Conservation (phyloP, 2,888 invertebrate species). For the Amblyteles armatorius region DNA sequence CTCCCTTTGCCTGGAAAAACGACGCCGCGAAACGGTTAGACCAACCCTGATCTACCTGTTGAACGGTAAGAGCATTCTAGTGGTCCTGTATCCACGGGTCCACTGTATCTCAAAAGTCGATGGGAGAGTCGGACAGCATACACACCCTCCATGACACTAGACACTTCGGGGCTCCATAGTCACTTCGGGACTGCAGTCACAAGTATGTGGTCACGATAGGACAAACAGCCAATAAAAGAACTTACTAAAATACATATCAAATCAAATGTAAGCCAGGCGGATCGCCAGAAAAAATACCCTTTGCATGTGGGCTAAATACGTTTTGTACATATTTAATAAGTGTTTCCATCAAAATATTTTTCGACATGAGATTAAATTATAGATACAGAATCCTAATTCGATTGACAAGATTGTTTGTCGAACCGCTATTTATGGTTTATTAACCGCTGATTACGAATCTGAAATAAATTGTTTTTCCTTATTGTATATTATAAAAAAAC, state of each 20-base stretch:
- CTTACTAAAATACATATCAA: neutral
- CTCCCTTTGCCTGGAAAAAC: neutral
- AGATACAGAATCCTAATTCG: neutral
- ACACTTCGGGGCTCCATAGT: neutral
- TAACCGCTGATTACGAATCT: neutral
- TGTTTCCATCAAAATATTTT: neutral
- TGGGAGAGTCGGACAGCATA: neutral
- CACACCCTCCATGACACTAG: neutral
- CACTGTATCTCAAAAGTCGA: neutral
- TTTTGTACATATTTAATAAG: neutral
- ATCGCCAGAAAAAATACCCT: neutral
- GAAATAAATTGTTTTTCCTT: too few species aligned
- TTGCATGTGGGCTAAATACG: neutral
- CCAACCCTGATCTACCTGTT: neutral
- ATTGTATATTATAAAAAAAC: too few species aligned
- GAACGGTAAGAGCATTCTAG: neutral
- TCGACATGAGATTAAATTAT: neutral
- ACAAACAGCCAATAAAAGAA: neutral
- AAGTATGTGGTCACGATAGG: neutral
- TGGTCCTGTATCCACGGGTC: neutral
- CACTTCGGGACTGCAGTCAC: neutral
- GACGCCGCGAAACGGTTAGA: neutral
- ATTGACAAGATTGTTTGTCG: neutral
- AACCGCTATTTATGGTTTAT: neutral
- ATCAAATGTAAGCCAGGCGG: neutral